These are phyloP conservation scores for Phoxinus phoxinus DNA, from an alignment of 2,113 vertebrate genomes.

Conservation along the genomic window DNA sequence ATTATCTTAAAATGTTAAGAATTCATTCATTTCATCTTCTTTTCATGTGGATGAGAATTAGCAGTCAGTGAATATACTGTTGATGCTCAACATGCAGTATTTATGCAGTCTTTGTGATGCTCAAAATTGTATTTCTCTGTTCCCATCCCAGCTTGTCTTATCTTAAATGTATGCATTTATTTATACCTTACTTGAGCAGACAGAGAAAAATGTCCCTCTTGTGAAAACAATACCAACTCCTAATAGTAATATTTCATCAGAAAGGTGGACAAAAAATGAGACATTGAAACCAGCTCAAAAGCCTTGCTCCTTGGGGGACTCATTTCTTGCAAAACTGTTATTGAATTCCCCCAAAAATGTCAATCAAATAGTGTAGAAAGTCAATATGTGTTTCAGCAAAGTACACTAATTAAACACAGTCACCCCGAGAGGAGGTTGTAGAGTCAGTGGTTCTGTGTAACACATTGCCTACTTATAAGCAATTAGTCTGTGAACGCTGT, in stretches of 20 bases:
- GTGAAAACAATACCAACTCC: background rate
- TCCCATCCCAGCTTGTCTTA: background rate
- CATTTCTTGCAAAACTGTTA: background rate
- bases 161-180: background rate
- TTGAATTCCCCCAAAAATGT: background rate
- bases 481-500: conserved; percentile 51
- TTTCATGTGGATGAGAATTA: background rate
- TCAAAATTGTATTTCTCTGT: background rate
- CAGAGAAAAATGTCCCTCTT: background rate
- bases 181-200: background rate
- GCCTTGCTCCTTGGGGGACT: background rate
- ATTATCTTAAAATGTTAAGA: background rate
- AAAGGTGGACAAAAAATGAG: background rate
- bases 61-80: background rate
- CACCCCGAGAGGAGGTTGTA: conserved; percentile 1
- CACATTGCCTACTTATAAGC: conserved; percentile 40
- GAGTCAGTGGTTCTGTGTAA: conserved; percentile 37
- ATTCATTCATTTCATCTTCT: background rate
- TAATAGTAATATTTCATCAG: background rate
- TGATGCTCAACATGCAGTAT: background rate
- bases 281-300: background rate
- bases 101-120: background rate
- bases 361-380: background rate
- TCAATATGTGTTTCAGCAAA: background rate
- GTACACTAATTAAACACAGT: background rate